Evolutionary conservation across 2,797 vertebrate species (phyloP), one percentile per base, ranked within the genome.

Genomic region (Helostoma temminkii): DNA sequence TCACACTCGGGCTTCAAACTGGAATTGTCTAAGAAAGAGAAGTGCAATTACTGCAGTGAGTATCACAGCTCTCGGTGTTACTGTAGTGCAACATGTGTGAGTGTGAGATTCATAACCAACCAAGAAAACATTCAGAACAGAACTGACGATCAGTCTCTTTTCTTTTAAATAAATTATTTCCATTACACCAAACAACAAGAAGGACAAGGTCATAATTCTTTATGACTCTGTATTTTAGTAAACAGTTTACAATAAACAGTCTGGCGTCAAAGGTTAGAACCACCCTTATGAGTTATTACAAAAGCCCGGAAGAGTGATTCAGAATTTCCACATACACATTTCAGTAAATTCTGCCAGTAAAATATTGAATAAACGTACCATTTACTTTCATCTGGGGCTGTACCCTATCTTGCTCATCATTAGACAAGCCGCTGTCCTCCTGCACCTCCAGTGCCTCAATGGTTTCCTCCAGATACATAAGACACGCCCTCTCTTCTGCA

Each of bases 381-480:
- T 80, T 79, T n/a, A 16, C 39, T 69, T 2, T 68, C 1, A 43
- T 67, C 43, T 75, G 41, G 15, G 10, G 0, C 0, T 63, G 32
- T 4, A 74, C 86, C 22, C 32, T 84, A 1, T 94, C 89, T 14
- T 66, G 88, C 73, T 96, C 95, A 1, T 96, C 94, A 0, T 92
- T 94, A 28, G 96, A 96, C 43, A 96, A 71, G 21, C 96, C 93
- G 0, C 95, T 96, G 91, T 97, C 96, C 32, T 94, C 94, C 73
- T 97, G 96, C 1, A 90, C 68, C 55, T 98, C 96, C 83, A 98
- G 78, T 0, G 96, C 95, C 78, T 97, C 97, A 0, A 99, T 97
- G 0, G 96, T 98, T 86, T 96, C 95, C 81, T 98, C 96, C 61
- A 99, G 87, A 86, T 96, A 99, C 88, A 95, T 94, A 65, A 99